phyloP scores from a whole-genome alignment of 2,888 invertebrate genomes.

The Sylvicola cinctus region DNA sequence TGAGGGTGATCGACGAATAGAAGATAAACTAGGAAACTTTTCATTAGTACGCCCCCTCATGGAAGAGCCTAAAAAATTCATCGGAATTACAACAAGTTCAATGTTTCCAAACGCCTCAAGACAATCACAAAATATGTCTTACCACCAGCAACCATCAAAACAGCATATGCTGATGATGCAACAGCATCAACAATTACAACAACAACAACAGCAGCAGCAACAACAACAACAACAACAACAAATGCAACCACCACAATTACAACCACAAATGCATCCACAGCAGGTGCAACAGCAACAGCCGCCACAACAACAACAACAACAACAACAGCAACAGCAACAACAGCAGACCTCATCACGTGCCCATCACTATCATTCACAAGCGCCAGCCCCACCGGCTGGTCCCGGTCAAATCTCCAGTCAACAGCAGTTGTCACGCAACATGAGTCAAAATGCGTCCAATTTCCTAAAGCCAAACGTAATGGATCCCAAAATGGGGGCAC shows the following conservation, averaged over 20 bases:
- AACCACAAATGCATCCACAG: conserved; percentile 7
- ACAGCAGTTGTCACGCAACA: conserved; percentile 7
- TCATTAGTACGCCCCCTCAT: conserved; percentile 17
- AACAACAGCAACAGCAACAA: conserved; percentile 2
- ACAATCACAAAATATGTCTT: neutral
- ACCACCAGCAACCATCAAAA: conserved; percentile 6
- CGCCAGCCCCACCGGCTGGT: conserved; percentile 4
- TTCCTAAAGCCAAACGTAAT: conserved; percentile 1
- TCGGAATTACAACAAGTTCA: conserved; percentile 10
- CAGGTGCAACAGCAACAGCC: conserved; percentile 4
- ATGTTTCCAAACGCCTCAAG: conserved; percentile 3
- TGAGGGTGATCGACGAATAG: conserved; percentile 21
- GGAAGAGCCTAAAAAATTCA: conserved; percentile 13
- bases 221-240: conserved; percentile 1
- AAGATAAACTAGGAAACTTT: conserved; percentile 21
- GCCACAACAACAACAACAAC: conserved; percentile 7
- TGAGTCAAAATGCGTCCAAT: neutral
- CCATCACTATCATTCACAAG: conserved; percentile 2
- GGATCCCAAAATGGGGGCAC: no score
- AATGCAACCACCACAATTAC: conserved; percentile 7
- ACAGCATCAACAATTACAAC: conserved; percentile 2
- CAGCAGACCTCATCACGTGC: conserved; percentile 6
- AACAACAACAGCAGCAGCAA: neutral
- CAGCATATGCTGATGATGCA: conserved; percentile 1
- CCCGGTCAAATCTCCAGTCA: conserved; percentile 8